phyloP scores from a whole-genome alignment of 2,888 invertebrate species.

The Tipula helvola region DNA sequence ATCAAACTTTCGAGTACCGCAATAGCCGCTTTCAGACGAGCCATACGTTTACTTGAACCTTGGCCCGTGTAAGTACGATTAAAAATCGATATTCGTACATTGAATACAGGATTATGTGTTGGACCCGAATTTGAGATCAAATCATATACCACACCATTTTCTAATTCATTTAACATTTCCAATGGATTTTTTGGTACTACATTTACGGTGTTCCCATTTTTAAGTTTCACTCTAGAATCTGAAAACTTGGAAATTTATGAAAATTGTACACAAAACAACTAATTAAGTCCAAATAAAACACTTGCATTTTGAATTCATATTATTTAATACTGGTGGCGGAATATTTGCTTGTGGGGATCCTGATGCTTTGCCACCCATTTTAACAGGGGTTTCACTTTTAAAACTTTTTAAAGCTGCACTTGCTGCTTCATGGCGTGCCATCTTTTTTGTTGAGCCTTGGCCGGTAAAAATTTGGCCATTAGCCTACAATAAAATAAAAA shows the following conservation, averaged over 20 bases:
- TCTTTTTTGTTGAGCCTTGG: conserved; percentile 43
- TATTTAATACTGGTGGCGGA: background rate
- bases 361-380: background rate
- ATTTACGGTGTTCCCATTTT: background rate
- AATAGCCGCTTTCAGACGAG: conserved; percentile 43
- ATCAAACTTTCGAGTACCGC: conserved; percentile 44
- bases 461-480: conserved; percentile 45
- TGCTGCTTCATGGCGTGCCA: conserved; percentile 43
- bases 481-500: conserved; percentile 26
- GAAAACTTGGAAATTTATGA: background rate
- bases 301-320: background rate
- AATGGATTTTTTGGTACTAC: conserved; percentile 41
- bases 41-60: conserved; percentile 44
- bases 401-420: conserved; percentile 43
- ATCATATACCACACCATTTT: conserved; percentile 63
- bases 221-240: background rate
- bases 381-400: conserved; percentile 18
- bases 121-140: conserved; percentile 70
- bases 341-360: background rate
- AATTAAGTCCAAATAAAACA: background rate
- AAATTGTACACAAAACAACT: background rate
- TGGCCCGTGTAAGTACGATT: conserved; percentile 41
- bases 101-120: conserved; percentile 78
- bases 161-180: conserved; percentile 72
- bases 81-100: conserved; percentile 61